Conservation (phyloP, 1,140 invertebrate species). For the Probaryconus sp. region DNA sequence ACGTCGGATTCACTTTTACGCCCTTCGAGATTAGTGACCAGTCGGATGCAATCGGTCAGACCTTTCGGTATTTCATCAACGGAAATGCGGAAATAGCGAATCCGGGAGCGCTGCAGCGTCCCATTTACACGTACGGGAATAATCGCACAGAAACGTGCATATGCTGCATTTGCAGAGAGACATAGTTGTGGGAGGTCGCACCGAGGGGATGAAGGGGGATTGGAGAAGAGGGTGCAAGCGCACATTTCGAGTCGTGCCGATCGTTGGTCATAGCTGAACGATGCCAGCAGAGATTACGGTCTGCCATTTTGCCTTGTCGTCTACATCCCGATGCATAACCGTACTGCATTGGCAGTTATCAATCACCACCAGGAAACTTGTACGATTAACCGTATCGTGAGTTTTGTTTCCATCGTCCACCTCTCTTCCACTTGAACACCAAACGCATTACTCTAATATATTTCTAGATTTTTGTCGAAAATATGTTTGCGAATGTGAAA, state of each 20-base stretch:
- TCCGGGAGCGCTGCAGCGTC: slow-evolving; percentile 29
- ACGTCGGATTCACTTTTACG: too few relatives aligned
- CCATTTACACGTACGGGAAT: slow-evolving; percentile 53
- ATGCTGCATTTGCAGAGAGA: not conserved
- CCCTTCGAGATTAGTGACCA: slow-evolving; percentile 46
- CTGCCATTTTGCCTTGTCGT: slow-evolving; percentile 46
- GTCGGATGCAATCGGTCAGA: slow-evolving; percentile 47
- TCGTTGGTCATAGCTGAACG: not conserved
- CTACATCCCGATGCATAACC: slow-evolving; percentile 42
- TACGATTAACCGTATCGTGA: slow-evolving; percentile 52
- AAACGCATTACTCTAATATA: too few relatives aligned
- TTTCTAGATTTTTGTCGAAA: too few relatives aligned
- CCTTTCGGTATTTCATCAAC: slow-evolving; percentile 49
- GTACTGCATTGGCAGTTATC: slow-evolving; percentile 53
- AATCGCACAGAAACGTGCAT: slow-evolving; percentile 35
- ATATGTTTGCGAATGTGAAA: too few relatives aligned
- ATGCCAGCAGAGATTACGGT: slow-evolving; percentile 38
- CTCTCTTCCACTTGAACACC: too few relatives aligned
- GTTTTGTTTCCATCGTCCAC: slow-evolving; percentile 25
- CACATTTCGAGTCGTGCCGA: slow-evolving; percentile 10
- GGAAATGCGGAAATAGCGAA: slow-evolving; percentile 52
- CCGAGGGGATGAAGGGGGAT: not conserved
- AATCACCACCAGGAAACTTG: slow-evolving; percentile 53
- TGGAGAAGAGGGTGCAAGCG: slow-evolving; percentile 8
- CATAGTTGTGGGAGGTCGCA: slow-evolving; percentile 3